Evolutionary conservation across 35 echinoderm and acorn worm species (phyloP), one percentile per base, ranked within the genome.

Genomic region (Strongylocentrotus purpuratus): DNA sequence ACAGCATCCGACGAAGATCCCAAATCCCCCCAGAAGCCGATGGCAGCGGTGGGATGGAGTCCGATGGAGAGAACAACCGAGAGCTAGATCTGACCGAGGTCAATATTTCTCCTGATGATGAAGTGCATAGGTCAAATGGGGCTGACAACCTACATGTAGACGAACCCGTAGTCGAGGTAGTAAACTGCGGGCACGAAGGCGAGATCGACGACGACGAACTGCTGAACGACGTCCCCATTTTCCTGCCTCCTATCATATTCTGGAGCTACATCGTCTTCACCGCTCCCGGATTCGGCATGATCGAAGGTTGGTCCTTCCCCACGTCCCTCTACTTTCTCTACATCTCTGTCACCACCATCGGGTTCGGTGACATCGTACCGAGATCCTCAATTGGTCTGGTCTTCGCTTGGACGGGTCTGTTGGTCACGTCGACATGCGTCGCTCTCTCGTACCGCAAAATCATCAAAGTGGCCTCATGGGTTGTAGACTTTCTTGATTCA

Each of bases 281-380:
- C 59, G 95, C 96, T 41, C 17, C 31, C 15, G 58, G 59, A 5
- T 97, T 96, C 60, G 86, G 87, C 32, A 59, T 71, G 28, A 46
- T 97, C 25, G 96, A 97, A 31, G 96, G 93, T 17, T 97, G 96
- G 96, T 92, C 93, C 47, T 94, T 95, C 46, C 31, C 31, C 10
- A 91, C 58, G 33, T 85, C 95, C 9, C 93, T 95, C 47, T 97
- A 97, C 46, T 97, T 94, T 20, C 89, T 91, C 48, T 97, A 95
- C 65, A 97, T 97, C 45, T 95, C 96, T 25, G 59, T 97, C 33
- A 97, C 95, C 88, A 97, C 96, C 41, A 96, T 97, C 90, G 96
- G 96, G 15, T 95, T 97, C 45, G 96, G 96, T 7, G 96, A 97
- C 46, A 92, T 65, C 85, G 95, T 97, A 3, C 92, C 95, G 14